phyloP scores from a whole-genome alignment of 1,140 invertebrate genomes.

The Diabrotica virgifera region DNA sequence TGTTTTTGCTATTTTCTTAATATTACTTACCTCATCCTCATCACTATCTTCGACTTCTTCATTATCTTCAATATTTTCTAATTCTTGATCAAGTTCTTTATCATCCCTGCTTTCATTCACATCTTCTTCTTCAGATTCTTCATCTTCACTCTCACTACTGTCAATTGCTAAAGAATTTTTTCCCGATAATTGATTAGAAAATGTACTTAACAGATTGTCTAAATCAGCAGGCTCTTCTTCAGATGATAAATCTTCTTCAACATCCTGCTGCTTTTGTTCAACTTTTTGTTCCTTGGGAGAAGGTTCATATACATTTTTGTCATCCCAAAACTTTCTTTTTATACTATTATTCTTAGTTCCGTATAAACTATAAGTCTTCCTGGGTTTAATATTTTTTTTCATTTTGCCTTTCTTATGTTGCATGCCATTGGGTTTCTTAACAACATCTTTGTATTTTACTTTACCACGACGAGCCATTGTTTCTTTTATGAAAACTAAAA shows the following conservation, averaged over 20 bases:
- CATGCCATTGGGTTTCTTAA: constrained; percentile 21
- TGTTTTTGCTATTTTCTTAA: constrained; percentile 10
- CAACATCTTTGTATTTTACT: constrained; percentile 37
- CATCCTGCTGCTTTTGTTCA: neutral
- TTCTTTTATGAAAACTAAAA: too few relatives aligned
- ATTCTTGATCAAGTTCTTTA: constrained; percentile 36
- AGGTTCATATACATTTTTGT: neutral
- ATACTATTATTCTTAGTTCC: constrained; percentile 16
- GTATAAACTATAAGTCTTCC: constrained; percentile 24
- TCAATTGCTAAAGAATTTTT: constrained; percentile 39
- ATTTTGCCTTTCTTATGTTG: constrained; percentile 19
- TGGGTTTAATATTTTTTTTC: constrained; percentile 16
- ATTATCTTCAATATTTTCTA: constrained; percentile 34
- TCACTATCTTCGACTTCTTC: constrained; percentile 35
- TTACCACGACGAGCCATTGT: constrained; percentile 24
- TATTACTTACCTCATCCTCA: constrained; percentile 21
- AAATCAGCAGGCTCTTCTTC: constrained; percentile 29
- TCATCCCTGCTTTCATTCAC: constrained; percentile 34
- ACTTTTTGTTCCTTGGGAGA: constrained; percentile 24
- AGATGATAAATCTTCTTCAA: constrained; percentile 5
- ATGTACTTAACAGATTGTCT: constrained; percentile 53
- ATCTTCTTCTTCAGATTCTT: constrained; percentile 32
- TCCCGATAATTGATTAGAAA: constrained; percentile 53
- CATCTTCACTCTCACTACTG: constrained; percentile 36
- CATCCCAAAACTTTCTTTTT: constrained; percentile 19